A percentile compares a stretch with the other conserved stretches of the same genome.
These are phyloP conservation scores for Sitta europaea DNA, from an alignment of 2,113 vertebrate genomes.

Conservation along the genomic window DNA sequence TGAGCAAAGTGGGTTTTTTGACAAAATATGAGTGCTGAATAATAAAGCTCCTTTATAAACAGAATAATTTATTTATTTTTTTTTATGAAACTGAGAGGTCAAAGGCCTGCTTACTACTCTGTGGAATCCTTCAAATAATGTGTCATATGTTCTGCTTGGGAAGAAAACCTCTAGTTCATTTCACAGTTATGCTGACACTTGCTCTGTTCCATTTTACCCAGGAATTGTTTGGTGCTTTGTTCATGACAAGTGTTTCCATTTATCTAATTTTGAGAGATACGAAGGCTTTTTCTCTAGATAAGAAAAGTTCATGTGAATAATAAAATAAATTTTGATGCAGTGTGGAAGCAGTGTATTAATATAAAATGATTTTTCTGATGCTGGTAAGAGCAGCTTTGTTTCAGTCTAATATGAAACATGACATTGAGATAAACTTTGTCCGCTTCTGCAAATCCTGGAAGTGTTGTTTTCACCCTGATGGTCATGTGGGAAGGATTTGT, in stretches of 20 bases:
- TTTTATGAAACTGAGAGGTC: not conserved
- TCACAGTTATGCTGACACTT: not conserved
- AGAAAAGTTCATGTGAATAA: not conserved
- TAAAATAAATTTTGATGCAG: not conserved
- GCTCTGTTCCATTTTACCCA: not conserved
- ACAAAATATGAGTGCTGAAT: not conserved
- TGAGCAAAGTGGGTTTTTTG: not conserved
- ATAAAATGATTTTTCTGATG: not conserved
- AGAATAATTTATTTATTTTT: not conserved
- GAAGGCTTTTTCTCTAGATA: not conserved
- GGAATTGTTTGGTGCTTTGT: not conserved
- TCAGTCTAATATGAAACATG: not conserved
- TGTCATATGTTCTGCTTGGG: not conserved
- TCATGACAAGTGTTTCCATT: not conserved
- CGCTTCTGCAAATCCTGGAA: not conserved
- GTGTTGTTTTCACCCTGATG: rapidly evolving
- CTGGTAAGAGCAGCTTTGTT: not conserved
- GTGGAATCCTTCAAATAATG: not conserved
- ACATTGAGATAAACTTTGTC: not conserved
- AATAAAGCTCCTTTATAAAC: not conserved
- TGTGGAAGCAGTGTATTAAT: not conserved
- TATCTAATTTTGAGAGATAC: not conserved
- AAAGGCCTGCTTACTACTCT: not conserved
- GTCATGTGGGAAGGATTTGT: not conserved
- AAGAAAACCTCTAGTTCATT: not conserved